Percentiles rank a stretch among this genome's conserved stretches.
Evolutionary conservation across 2,797 vertebrate species (phyloP).

Genomic region (Pelobates cultripes): DNA sequence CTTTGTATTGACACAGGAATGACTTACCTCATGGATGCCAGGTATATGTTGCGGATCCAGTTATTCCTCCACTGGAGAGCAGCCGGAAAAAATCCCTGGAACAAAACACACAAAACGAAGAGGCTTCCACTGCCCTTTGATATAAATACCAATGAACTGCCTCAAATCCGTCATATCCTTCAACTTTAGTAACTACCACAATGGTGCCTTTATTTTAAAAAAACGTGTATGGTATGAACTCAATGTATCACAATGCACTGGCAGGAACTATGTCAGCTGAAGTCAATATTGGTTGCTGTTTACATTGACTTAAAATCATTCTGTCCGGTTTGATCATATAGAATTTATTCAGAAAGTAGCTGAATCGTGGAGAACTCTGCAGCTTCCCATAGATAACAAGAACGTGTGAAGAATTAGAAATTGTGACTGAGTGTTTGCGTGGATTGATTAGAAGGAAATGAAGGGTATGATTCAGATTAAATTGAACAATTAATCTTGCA

Average conservation of each 20-base stretch:
- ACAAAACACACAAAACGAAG: conserved; percentile 4
- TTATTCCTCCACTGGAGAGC: neutral
- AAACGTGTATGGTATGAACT: neutral
- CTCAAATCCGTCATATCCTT: neutral
- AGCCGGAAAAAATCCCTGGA: neutral
- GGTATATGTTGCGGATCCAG: conserved; percentile 15
- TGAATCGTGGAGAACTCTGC: neutral
- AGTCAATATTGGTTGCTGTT: neutral
- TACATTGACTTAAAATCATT: neutral
- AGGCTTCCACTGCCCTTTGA: conserved; percentile 37
- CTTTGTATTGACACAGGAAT: conserved; percentile 12
- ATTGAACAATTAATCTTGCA: too few relatives aligned
- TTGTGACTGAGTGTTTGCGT: too few relatives aligned
- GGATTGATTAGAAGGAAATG: too few relatives aligned
- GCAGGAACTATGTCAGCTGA: too few relatives aligned
- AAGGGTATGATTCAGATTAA: too few relatives aligned
- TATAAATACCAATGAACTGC: neutral
- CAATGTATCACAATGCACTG: neutral
- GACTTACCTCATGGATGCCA: conserved; percentile 24
- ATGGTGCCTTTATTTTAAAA: conserved; percentile 33
- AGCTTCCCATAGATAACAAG: too few relatives aligned
- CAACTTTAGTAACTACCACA: neutral
- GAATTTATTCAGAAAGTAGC: neutral
- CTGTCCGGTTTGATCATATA: neutral
- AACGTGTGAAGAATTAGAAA: too few relatives aligned